Base-by-base conservation (phyloP, 2,888 invertebrate genomes). In the Ophion obscuratus region DNA sequence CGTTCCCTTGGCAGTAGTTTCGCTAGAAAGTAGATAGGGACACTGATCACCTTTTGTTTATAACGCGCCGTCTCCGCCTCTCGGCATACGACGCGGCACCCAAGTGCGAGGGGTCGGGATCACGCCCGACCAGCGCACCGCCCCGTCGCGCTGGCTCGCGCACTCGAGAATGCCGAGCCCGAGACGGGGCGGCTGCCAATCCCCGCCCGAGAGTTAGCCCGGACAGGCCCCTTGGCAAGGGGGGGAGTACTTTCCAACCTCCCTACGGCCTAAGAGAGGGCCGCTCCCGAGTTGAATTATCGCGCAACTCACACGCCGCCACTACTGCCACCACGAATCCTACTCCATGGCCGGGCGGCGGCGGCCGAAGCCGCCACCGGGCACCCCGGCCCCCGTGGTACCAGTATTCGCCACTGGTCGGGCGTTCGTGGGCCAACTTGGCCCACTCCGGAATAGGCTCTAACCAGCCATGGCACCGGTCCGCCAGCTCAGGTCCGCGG, bases 291-390 rank as follows among this genome's bases (percentile, higher is more conserved):
- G n/a, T n/a, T n/a, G n/a, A n/a, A n/a, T 53, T 40, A 31, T 2
- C 27, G 66, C 76, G 76, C 66, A 31, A 76, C 76, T 76, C 66
- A 27, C 76, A 53, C 66, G 47, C 44, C 14, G 31, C 20, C 64
- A 64, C 76, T 47, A 76, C 76, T 53, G 31, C 66, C 76, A 24
- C 76, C 66, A 27, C 66, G 76, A 76, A 17, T 64, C 66, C 76
- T 17, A 76, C 53, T 24, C 44, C 64, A 44, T 62, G 36, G 10
- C 64, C 10, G 40, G 17, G n/a, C 20, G 17, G 20, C 24, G 24
- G 1, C 24, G 24, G 24, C 24, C 24, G 24, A 24, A 24, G 24
- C 24, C 24, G 1, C 0, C 24, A 1, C 24, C 24, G 24, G 24
- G 24, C 24, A 1, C 24, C 24, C 24, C 24, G 24, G 24, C 24